These are phyloP conservation scores for Napeogenes inachia DNA, from an alignment of 2,888 invertebrate genomes.

Conservation along the genomic window DNA sequence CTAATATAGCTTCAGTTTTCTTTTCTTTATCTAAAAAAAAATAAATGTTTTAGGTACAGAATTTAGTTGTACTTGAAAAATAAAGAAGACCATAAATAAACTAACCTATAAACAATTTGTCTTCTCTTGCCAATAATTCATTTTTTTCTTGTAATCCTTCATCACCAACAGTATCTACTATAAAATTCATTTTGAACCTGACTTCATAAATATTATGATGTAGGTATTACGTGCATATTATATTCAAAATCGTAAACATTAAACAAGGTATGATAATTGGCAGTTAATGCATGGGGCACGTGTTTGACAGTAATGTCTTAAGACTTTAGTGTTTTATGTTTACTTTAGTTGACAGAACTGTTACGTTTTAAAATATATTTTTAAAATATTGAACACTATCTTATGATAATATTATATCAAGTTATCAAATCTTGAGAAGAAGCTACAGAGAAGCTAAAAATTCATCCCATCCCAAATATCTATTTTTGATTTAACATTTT, in stretches of 20 bases:
- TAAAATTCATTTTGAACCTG: conserved; percentile 69
- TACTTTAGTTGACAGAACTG: no score
- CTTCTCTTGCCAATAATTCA: conserved; percentile 50
- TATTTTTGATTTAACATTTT: no score
- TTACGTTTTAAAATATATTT: no score
- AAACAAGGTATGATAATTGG: not conserved
- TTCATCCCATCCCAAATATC: no score
- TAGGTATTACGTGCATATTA: not conserved
- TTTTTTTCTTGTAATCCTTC: conserved; percentile 56
- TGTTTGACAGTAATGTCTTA: no score
- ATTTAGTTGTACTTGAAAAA: conserved; percentile 3
- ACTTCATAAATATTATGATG: not conserved
- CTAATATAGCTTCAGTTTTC: conserved; percentile 47
- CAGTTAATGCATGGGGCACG: no score
- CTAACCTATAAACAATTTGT: conserved; percentile 65
- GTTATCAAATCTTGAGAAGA: no score
- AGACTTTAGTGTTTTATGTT: no score
- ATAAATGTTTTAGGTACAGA: not conserved
- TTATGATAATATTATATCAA: no score
- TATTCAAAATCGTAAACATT: not conserved
- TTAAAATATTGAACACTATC: no score
- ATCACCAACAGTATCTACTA: conserved; percentile 77
- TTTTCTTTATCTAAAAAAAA: conserved; percentile 54
- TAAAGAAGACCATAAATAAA: conserved; percentile 12
- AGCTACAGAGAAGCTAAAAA: no score